A percentile compares a stretch with the other conserved stretches of the same genome.
These are phyloP conservation scores for Oreochromis aureus DNA, from an alignment of 2,113 vertebrate genomes.

Conservation along the genomic window DNA sequence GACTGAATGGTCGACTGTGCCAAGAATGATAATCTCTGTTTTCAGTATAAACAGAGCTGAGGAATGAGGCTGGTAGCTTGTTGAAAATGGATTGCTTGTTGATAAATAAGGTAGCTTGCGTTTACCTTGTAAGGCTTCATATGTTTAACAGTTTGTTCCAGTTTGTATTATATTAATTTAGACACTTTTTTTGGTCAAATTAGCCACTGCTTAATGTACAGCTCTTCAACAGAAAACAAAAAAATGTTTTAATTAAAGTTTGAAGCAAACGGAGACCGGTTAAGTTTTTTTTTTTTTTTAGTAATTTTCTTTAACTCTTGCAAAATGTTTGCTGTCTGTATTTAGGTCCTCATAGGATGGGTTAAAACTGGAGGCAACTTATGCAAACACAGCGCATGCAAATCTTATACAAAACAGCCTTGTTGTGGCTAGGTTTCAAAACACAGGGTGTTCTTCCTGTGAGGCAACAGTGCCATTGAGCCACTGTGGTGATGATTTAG, in stretches of 20 bases:
- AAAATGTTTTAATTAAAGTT: neutral
- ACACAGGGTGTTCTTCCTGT: neutral
- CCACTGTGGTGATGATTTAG: neutral
- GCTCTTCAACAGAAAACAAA: neutral
- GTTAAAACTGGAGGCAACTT: neutral
- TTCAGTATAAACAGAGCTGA: neutral
- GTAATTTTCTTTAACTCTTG: neutral
- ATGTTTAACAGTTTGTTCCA: neutral
- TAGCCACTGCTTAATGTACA: neutral
- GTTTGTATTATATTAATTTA: neutral
- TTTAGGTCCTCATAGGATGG: neutral
- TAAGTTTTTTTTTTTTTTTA: neutral
- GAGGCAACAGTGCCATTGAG: neutral
- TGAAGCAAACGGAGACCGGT: neutral
- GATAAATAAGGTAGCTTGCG: conserved; percentile 1
- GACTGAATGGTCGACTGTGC: neutral
- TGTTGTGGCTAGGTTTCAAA: neutral
- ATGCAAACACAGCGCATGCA: neutral
- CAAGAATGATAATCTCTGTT: conserved; percentile 21
- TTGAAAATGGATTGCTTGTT: neutral
- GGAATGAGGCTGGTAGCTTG: neutral
- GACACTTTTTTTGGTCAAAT: neutral
- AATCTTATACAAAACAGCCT: neutral
- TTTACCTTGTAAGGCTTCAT: conserved; percentile 1
- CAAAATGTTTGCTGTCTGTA: neutral